phyloP scores from a whole-genome alignment of 2,113 vertebrate species.

The Grus americana region DNA sequence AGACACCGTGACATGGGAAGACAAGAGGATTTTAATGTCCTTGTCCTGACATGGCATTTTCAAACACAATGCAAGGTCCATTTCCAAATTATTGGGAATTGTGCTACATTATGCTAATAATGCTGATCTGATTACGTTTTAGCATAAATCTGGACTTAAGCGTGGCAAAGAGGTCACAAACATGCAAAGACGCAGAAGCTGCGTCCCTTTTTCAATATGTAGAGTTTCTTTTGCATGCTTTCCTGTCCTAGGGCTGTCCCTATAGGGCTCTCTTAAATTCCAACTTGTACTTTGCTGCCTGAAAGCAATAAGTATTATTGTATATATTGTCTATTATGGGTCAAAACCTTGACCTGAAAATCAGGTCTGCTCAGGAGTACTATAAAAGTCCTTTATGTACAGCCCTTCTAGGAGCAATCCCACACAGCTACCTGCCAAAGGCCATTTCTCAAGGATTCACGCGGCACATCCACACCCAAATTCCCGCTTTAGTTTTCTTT shows the following conservation, averaged over 20 bases:
- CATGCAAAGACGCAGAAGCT: neutral
- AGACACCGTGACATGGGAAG: constrained; percentile 14
- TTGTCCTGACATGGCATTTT: neutral
- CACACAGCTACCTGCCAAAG: neutral
- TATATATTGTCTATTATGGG: neutral
- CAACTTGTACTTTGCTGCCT: neutral
- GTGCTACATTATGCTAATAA: neutral
- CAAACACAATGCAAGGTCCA: neutral
- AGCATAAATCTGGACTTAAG: neutral
- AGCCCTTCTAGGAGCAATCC: neutral
- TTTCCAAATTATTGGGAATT: neutral
- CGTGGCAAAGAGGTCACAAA: neutral
- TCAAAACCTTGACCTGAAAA: constrained; percentile 7
- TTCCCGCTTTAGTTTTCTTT: neutral
- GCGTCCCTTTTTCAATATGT: neutral
- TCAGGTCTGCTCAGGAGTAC: neutral
- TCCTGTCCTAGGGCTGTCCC: neutral
- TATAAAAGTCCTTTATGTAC: neutral
- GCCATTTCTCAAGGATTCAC: neutral
- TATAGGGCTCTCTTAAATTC: neutral
- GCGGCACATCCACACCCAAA: neutral
- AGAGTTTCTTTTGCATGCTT: neutral
- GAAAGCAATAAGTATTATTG: neutral
- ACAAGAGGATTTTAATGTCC: constrained; percentile 10
- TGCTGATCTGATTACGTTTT: neutral